A percentile compares a stretch with the other conserved stretches of the same genome.
Evolutionary conservation across 2,797 vertebrate genomes (phyloP).

Genomic region (Knipowitschia caucasica): DNA sequence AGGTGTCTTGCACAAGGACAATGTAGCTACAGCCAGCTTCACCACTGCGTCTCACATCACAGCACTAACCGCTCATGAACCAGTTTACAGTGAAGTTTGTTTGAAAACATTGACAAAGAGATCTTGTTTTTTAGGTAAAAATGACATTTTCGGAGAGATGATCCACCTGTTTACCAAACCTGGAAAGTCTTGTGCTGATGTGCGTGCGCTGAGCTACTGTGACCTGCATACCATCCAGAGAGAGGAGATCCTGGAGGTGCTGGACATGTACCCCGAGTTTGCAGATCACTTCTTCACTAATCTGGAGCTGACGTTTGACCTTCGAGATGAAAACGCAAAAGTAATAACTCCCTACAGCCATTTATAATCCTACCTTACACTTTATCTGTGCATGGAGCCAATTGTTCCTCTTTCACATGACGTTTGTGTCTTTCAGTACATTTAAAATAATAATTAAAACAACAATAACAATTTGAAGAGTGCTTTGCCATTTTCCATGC

Average conservation of each 20-base stretch:
- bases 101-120: too few relatives aligned
- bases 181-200: constrained; percentile 94
- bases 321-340: constrained; percentile 87
- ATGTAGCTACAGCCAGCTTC: too few relatives aligned
- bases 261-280: constrained; percentile 99
- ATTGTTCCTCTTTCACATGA: constrained; percentile 2
- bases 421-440: too few relatives aligned
- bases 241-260: constrained; percentile 93
- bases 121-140: constrained; percentile 81
- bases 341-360: constrained; percentile 46
- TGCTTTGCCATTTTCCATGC: constrained; percentile 12
- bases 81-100: too few relatives aligned
- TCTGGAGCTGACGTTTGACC: constrained; percentile 94
- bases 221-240: constrained; percentile 96
- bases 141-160: constrained; percentile 98
- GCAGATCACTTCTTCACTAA: constrained; percentile 93
- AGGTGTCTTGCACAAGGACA: too few relatives aligned
- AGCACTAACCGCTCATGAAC: too few relatives aligned
- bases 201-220: constrained; percentile 95
- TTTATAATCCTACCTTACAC: background rate
- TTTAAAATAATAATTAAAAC: too few relatives aligned
- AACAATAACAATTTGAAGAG: constrained; percentile 18
- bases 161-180: constrained; percentile 92
- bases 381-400: constrained; percentile 8
- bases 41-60: too few relatives aligned